These are phyloP conservation scores for Eulithis prunata DNA, from an alignment of 2,888 invertebrate species.

Conservation along the genomic window DNA sequence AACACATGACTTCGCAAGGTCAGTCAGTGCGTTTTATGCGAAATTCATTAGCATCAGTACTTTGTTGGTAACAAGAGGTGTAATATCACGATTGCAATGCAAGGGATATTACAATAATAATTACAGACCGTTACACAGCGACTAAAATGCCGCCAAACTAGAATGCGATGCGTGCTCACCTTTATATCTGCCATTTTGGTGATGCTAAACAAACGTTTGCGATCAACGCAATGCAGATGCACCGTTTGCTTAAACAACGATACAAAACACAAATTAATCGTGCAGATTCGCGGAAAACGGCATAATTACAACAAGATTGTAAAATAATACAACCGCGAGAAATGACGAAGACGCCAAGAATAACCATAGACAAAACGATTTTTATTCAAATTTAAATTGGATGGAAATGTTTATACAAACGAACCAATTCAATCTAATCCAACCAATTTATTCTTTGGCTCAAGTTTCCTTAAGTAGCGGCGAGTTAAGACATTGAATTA, in stretches of 20 bases:
- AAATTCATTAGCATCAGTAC: conserved; percentile 4
- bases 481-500: too few relatives aligned
- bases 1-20: conserved; percentile 14
- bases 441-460: too few relatives aligned
- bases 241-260: conserved; percentile 60
- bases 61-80: not conserved
- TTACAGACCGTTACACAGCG: conserved; percentile 66
- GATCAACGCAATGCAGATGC: conserved; percentile 68
- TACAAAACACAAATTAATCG: conserved; percentile 55
- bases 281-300: conserved; percentile 57
- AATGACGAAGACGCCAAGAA: conserved; percentile 70
- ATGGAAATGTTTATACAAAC: not conserved
- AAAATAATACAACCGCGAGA: conserved; percentile 55
- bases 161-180: conserved; percentile 58
- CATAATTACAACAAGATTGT: conserved; percentile 61
- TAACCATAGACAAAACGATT: conserved; percentile 48
- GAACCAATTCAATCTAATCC: too few relatives aligned
- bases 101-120: conserved; percentile 11
- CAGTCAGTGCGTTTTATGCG: not conserved
- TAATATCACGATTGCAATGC: not conserved
- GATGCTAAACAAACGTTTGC: conserved; percentile 63
- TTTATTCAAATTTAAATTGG: conserved; percentile 2
- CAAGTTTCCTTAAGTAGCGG: too few relatives aligned
- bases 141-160: conserved; percentile 81
- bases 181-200: conserved; percentile 84